These are phyloP conservation scores for Opisthocomus hoazin DNA, from an alignment of 2,113 vertebrate genomes.

Conservation along the genomic window DNA sequence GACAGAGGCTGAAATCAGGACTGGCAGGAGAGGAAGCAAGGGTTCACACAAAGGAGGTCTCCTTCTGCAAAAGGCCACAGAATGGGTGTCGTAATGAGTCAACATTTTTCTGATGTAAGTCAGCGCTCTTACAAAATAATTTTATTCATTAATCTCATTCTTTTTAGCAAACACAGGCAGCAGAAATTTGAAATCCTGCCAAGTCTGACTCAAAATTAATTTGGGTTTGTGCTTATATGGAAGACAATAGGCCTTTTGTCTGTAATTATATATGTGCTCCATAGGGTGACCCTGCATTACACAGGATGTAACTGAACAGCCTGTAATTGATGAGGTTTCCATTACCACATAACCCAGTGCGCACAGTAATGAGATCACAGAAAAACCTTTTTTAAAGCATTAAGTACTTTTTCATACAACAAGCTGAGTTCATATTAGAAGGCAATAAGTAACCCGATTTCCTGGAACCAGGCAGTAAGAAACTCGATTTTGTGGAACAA, in stretches of 20 bases:
- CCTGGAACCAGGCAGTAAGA: background rate
- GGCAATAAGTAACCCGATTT: background rate
- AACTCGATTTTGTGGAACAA: background rate
- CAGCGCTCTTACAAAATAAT: background rate
- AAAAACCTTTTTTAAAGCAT: background rate
- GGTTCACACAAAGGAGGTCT: background rate
- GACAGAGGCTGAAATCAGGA: background rate
- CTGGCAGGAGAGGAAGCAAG: background rate
- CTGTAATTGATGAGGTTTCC: slow-evolving; percentile 45
- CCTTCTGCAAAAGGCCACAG: background rate
- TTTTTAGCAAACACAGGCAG: background rate
- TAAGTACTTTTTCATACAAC: background rate
- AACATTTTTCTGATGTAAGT: slow-evolving; percentile 33
- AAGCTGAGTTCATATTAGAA: background rate
- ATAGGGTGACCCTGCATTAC: slow-evolving; percentile 33
- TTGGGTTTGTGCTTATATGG: slow-evolving; percentile 1
- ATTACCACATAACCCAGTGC: slow-evolving; percentile 1
- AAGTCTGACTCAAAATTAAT: slow-evolving; percentile 46
- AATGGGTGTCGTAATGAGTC: background rate
- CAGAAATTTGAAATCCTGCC: slow-evolving; percentile 33
- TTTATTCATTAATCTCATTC: slow-evolving; percentile 11
- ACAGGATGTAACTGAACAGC: slow-evolving; percentile 35
- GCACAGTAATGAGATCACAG: slow-evolving; percentile 27
- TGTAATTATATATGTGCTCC: background rate
- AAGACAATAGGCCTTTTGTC: slow-evolving; percentile 46